Evolutionary conservation across 2,797 vertebrate species (phyloP).

Genomic region (Phataginus tricuspis): DNA sequence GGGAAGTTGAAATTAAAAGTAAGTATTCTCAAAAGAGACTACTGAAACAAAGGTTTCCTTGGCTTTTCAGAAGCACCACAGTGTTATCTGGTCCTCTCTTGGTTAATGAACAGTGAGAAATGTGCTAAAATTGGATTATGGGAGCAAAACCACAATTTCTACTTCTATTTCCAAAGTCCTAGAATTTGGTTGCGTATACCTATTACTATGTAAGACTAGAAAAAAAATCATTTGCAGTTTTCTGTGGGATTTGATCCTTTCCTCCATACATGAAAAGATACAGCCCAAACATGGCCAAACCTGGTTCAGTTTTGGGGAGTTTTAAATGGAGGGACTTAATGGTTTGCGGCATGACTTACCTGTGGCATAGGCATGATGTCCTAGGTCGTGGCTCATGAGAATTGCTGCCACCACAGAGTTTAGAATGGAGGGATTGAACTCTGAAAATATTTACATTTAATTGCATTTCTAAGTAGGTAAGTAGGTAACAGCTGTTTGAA

Average conservation of each 20-base stretch:
- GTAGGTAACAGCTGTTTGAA: conserved; percentile 34
- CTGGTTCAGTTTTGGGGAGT: neutral
- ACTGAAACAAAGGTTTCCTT: neutral
- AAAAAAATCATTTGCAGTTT: neutral
- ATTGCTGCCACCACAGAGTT: neutral
- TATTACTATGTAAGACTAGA: neutral
- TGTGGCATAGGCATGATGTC: neutral
- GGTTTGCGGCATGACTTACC: neutral
- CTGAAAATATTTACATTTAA: conserved; percentile 9
- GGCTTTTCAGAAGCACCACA: neutral
- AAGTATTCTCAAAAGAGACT: neutral
- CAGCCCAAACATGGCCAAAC: neutral
- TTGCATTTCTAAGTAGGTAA: conserved; percentile 10
- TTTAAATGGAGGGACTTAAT: neutral
- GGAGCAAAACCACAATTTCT: neutral
- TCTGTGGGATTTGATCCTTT: neutral
- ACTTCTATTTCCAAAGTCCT: neutral
- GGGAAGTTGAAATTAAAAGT: neutral
- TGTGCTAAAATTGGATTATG: neutral
- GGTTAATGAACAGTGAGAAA: neutral
- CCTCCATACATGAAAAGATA: neutral
- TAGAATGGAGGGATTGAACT: neutral
- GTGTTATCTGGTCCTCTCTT: neutral
- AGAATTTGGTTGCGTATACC: neutral
- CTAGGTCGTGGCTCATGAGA: conserved; percentile 25